Conservation (phyloP, 2,113 vertebrate genomes). For the Rhadina sibilatrix region DNA sequence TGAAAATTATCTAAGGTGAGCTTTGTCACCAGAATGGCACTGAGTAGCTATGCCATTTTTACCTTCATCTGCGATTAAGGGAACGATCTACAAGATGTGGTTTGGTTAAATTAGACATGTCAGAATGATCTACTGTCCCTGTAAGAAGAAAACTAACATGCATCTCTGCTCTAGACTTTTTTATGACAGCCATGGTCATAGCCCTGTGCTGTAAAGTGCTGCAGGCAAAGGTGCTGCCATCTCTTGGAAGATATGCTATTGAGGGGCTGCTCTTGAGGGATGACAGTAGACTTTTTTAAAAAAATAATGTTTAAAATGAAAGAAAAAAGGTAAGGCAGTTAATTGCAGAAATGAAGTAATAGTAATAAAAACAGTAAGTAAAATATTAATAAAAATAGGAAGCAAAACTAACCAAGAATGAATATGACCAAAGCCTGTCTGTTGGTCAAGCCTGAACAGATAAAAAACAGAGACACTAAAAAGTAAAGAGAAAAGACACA, state of each 20-base stretch:
- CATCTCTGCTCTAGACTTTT: background rate
- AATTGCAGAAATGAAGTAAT: background rate
- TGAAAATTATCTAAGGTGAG: background rate
- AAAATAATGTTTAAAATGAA: background rate
- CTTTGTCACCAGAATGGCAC: background rate
- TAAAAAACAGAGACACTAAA: background rate
- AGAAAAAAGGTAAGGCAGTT: background rate
- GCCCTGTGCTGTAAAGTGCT: accelerated
- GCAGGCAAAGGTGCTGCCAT: background rate
- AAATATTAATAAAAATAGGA: background rate
- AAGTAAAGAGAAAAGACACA: background rate
- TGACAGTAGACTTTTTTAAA: background rate
- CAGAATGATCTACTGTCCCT: background rate
- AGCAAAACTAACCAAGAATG: background rate
- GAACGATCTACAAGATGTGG: background rate
- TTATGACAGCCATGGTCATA: background rate
- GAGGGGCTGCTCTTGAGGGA: background rate
- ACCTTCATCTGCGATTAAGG: background rate
- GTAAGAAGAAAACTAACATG: background rate
- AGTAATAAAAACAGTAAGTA: background rate
- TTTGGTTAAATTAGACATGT: background rate
- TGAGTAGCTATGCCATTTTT: accelerated
- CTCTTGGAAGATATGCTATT: background rate
- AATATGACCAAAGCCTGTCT: background rate
- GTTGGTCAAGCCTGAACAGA: background rate